Evolutionary conservation across 2,888 invertebrate genomes (phyloP).

Genomic region (Apodemia hepburni): DNA sequence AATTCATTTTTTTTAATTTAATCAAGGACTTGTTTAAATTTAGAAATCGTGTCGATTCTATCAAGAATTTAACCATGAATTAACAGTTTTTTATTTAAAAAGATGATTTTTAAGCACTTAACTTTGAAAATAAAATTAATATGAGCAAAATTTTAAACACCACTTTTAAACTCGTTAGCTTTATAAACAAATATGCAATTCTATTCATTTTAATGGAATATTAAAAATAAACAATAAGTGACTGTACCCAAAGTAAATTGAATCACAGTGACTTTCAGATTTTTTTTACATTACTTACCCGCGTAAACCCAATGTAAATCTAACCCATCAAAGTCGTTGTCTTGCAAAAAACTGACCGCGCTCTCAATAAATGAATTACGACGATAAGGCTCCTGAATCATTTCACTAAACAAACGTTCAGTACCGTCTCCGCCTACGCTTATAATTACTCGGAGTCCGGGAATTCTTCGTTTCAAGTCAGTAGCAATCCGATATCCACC

Average conservation of each 20-base stretch:
- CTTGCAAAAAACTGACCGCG: conserved; percentile 81
- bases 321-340: conserved; percentile 89
- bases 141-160: too few species aligned
- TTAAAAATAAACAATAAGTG: neutral
- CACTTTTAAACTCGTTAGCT: too few species aligned
- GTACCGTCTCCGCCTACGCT: conserved; percentile 87
- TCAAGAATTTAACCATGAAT: too few species aligned
- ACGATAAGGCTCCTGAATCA: conserved; percentile 78
- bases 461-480: conserved; percentile 83
- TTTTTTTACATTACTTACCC: conserved; percentile 48
- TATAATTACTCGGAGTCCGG: conserved; percentile 84
- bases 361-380: conserved; percentile 82
- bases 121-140: too few species aligned
- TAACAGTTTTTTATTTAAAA: too few species aligned
- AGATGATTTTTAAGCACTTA: too few species aligned
- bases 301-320: conserved; percentile 91
- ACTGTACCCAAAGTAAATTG: neutral
- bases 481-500: conserved; percentile 87
- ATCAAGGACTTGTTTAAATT: too few species aligned
- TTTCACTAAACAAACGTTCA: conserved; percentile 79
- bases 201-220: neutral
- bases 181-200: too few species aligned
- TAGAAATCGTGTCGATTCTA: too few species aligned
- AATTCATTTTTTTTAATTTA: too few species aligned
- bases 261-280: neutral